Base-by-base conservation (phyloP, 2,797 vertebrate species). In the Heterohyrax brucei region DNA sequence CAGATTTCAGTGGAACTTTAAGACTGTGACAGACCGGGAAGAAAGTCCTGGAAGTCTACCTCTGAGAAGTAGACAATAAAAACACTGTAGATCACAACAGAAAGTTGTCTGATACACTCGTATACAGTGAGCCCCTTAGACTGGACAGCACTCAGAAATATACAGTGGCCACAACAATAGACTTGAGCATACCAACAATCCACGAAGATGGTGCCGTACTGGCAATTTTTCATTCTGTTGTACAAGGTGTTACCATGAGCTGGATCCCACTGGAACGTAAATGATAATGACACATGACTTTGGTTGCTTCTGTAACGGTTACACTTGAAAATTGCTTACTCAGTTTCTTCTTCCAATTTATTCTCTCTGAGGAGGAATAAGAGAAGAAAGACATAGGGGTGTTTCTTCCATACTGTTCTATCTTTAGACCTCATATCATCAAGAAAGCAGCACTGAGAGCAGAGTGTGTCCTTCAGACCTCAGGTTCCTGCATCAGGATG, bases 291-390 rank as follows among this genome's bases (percentile, higher is more conserved):
- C 18, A 72, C 68, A 70, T 70, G 6, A 21, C 6, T 19, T 18
- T 10, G 5, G 48, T 73, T 80, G 19, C 85, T 90, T 90, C 87
- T 66, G 21, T 66, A 86, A 26, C 24, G n/a, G 21, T 78, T 79
- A 61, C 30, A 73, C 39, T 89, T 86, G 24, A 70, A 80, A 16
- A 78, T 68, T 62, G 10, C 30, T 26, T 30, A 7, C 4, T 66
- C 68, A 59, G 22, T 76, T 92, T 96, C 68, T 81, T 87, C 62
- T 90, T 56, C 12, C 13, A 81, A 68, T 39, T 39, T 39, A 87
- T 9, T 85, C 39, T 14, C 9, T 30, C 24, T 68, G 30, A 4
- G 61, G 56, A 85, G 10, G 28, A 16, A 72, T 30, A 56, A 88
- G 28, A 68, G 16, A 75, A 64, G 13, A 78, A 0, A 18, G 12